Conservation (phyloP, 2,888 invertebrate species). For the Limulus polyphemus region DNA sequence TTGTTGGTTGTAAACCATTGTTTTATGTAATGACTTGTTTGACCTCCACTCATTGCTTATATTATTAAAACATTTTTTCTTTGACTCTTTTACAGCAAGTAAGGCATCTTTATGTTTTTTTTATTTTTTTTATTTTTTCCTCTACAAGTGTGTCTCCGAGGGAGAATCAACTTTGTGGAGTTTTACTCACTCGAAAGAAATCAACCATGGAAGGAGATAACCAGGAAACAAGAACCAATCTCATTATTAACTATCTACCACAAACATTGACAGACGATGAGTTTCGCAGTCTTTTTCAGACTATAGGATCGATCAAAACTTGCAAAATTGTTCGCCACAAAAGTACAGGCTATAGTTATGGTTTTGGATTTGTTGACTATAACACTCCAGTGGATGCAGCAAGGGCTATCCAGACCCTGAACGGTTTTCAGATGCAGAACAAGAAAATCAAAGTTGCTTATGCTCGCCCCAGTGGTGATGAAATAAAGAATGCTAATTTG, state of each 20-base stretch:
- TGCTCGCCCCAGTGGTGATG: conserved; percentile 78
- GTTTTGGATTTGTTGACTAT: conserved; percentile 91
- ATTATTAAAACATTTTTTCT: background rate
- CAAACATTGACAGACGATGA: conserved; percentile 82
- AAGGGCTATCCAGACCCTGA: conserved; percentile 70
- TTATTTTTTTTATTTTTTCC: conserved; percentile 2
- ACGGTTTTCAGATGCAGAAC: conserved; percentile 76
- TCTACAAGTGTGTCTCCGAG: background rate
- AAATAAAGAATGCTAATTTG: conserved; percentile 84
- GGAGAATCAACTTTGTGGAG: background rate
- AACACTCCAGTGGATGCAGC: conserved; percentile 69
- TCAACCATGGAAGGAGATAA: no score
- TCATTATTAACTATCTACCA: conserved; percentile 90
- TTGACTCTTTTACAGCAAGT: conserved; percentile 2
- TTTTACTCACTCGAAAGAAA: no score
- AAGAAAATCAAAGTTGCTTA: conserved; percentile 88
- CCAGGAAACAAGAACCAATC: conserved; percentile 48
- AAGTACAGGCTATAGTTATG: conserved; percentile 82
- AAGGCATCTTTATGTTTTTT: background rate
- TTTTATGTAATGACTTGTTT: no score
- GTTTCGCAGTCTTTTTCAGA: conserved; percentile 72
- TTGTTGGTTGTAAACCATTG: no score
- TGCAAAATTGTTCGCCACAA: conserved; percentile 54
- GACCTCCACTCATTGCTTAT: no score
- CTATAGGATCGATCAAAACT: conserved; percentile 75